A percentile compares a stretch with the other conserved stretches of the same genome.
phyloP scores from a whole-genome alignment of 2,113 vertebrate genomes.

The Cercocebus atys region DNA sequence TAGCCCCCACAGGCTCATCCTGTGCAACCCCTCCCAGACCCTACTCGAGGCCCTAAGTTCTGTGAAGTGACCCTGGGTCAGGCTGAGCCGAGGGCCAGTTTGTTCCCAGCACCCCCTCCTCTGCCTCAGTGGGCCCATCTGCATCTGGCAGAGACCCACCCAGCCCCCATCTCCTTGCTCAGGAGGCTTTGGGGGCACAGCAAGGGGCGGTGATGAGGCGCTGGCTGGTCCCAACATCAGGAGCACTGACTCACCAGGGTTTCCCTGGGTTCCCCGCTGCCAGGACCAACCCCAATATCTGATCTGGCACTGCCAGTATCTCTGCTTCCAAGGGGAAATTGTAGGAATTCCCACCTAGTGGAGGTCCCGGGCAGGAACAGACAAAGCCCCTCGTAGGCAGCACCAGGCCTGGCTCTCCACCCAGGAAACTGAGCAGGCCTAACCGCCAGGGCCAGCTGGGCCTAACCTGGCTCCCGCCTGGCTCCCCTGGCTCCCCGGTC shows the following conservation, averaged over 20 bases:
- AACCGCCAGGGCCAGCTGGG: conserved; percentile 60
- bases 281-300: conserved; percentile 18
- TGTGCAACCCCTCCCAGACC: background rate
- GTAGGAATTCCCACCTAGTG: conserved; percentile 19
- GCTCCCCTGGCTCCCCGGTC: no score
- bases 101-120: no score
- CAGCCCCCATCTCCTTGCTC: background rate
- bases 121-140: background rate
- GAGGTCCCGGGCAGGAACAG: background rate
- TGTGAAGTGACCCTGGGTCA: background rate
- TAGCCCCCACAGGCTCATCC: no score
- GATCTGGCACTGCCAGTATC: conserved; percentile 31
- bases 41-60: background rate
- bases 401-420: background rate
- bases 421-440: background rate
- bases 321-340: background rate
- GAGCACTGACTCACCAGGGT: conserved; percentile 32
- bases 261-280: background rate
- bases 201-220: background rate
- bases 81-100: background rate
- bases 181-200: background rate
- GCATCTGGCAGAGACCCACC: background rate
- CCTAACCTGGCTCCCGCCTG: no score
- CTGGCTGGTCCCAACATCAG: conserved; percentile 25
- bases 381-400: background rate